Percentiles rank a stretch among this genome's conserved stretches.
phyloP scores from a whole-genome alignment of 2,797 vertebrate species.

The Manis pentadactyla region DNA sequence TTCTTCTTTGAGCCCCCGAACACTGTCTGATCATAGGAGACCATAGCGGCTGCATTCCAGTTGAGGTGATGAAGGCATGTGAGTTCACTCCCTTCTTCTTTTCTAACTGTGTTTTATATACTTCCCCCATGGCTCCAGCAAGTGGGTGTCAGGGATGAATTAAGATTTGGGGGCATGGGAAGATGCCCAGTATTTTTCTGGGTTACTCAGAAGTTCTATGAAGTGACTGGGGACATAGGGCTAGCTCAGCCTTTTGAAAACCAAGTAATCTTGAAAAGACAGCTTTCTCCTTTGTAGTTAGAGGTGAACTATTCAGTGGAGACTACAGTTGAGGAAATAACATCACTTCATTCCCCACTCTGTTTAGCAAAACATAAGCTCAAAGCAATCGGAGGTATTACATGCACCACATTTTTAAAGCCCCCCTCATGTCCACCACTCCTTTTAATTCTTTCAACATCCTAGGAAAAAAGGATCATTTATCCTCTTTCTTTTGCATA shows the following conservation, averaged over 20 bases:
- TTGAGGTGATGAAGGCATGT: not conserved
- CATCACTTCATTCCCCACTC: not conserved
- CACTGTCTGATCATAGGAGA: not conserved
- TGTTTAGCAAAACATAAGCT: not conserved
- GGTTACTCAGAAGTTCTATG: not conserved
- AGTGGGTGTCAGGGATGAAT: not conserved
- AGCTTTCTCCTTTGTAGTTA: not conserved
- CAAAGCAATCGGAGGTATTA: not conserved
- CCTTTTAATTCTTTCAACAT: not conserved
- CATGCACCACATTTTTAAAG: not conserved
- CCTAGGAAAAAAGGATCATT: not conserved
- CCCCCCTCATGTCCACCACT: not conserved
- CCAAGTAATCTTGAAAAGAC: not conserved
- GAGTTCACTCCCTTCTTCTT: not conserved
- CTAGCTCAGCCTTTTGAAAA: not conserved
- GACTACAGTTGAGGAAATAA: not conserved
- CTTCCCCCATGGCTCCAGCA: not conserved
- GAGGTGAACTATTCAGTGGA: not conserved
- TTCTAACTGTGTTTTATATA: slow-evolving; percentile 6
- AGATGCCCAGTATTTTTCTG: fast-evolving
- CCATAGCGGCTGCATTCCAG: slow-evolving; percentile 39
- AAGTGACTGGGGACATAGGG: not conserved
- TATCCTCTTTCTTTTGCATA: not conserved
- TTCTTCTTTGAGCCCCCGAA: slow-evolving; percentile 66
- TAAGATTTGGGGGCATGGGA: not conserved